Evolutionary conservation across 2,113 vertebrate species (phyloP), one percentile per base, ranked within the genome.

Genomic region (Pelodiscus sinensis): DNA sequence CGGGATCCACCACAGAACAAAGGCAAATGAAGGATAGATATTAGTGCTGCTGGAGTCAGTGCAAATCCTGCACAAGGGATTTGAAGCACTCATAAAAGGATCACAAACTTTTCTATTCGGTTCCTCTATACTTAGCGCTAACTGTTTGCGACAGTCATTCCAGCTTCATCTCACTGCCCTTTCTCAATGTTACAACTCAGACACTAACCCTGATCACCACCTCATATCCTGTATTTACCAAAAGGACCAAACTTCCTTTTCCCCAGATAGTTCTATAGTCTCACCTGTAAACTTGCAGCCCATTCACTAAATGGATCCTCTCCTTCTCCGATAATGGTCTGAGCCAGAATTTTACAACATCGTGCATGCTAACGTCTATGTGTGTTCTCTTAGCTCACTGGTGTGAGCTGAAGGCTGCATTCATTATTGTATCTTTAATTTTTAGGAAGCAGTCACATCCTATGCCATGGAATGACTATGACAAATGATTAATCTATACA

Each of bases 401-500:
- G 3, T 90, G 92, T 94, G 82, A 87, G 44, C 62, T 86, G 62
- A 90, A 88, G 83, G 68, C 84, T 27, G 29, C 81, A 88, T 77
- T 93, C 62, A 65, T 44, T 95, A 19, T 52, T 87, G 2, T 38
- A 83, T 55, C 51, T 94, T 94, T 84, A n/a, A 58, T 90, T 94
- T 87, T 85, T 95, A 68, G 15, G 71, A 79, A 3, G 7, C 85
- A 71, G 71, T 91, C 2, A 1, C 16, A n/a, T 85, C n/a, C 57
- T 58, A 38, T 73, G 81, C 90, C 79, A 90, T 1, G 89, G 38
- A 93, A 90, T 95, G 79, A 94, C 95, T 95, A 35, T 15, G n/a
- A 35, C 19, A 90, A 89, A 50, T 87, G 88, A 92, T 93, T 90
- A 89, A 88, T 51, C 44, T 86, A 84, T 83, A 81, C 79, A 54